Evolutionary conservation across 2,888 invertebrate species (phyloP), one percentile per base, ranked within the genome.

Genomic region (Hypercompe scribonia): DNA sequence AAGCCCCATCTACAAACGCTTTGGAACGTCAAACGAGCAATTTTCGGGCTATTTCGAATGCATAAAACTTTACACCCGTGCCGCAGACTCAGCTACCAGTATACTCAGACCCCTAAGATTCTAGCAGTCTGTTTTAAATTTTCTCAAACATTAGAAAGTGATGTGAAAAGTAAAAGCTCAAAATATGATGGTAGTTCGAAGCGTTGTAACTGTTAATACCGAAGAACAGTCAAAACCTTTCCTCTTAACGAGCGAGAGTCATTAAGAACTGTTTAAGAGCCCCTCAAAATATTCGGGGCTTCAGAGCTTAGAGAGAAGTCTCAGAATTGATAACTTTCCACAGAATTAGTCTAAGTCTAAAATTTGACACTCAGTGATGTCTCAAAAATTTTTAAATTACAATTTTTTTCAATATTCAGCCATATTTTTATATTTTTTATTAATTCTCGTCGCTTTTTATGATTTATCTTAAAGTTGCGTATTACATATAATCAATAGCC

Each of bases 211-310:
- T 92, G 92, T 93, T 93, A 93, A 93, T 93, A 92, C 89, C 83
- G 86, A 92, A 91, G 93, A 93, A 93, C 93, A 92, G 92, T 89
- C 91, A 85, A 93, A 93, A 93, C 93, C 93, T 93, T 91, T 93
- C 90, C 90, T 87, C 90, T 88, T 91, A 93, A 93, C 93, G 93
- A 93, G 92, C 89, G 84, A 73, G 81, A 88, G 91, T 92, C 91
- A 91, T 93, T 93, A 93, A 91, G 90, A 89, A 90, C 87, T 91
- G 91, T 88, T 92, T 92, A 93, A 93, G 89, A 86, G 86, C 85
- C 86, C 84, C 80, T 84, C 83, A 78, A 81, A 89, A 86, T 84
- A 84, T 81, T 87, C 82, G 81, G 85, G 87, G 87, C 86, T 83
- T 82, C 79, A 58, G 46, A 77, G 77, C 77, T 83, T 80, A 79